Base-by-base conservation (phyloP, 2,888 invertebrate species). In the Acleris literana region DNA sequence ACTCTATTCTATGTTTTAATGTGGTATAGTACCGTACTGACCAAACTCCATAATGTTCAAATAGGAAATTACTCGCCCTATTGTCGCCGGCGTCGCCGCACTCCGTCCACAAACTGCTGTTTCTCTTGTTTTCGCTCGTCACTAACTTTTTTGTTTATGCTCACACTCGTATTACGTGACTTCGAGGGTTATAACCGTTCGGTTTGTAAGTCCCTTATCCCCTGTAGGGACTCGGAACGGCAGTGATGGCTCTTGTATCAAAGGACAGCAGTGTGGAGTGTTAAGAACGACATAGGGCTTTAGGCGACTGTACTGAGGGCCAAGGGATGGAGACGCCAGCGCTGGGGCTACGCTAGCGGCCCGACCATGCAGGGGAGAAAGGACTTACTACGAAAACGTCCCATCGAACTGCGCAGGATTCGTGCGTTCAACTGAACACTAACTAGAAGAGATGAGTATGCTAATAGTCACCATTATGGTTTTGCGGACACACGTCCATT, bases 61-160 rank as follows among this genome's bases (percentile, higher is more conserved):
- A 86, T 81, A 79, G 82, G 87, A 90, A 87, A 76, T 92, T 92
- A 92, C 92, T 92, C 92, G 92, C 92, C 92, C 91, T 91, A 90
- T 80, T 80, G 76, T 71, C 83, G 90, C 75, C 80, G 86, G 75
- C 81, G 90, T 78, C 83, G 85, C 82, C 86, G 76, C 75, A 79
- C 85, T 86, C 82, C 84, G 79, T 83, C 81, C 86, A 82, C 81
- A 74, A 78, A 84, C 85, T 82, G 86, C 83, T 81, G 85, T 82
- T 78, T 80, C 78, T 86, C 86, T 85, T 87, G 81, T 76, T 72
- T 70, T 68, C 61, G 60, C 63, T 82, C 79, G 82, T 80, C 88
- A 89, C 85, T 84, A 72, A 78, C 77, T 81, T 81, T 75, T 77
- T 80, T 73, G 73, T 78, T 68, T 74, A 72, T 69, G 66, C 68